phyloP scores from a whole-genome alignment of 2,888 invertebrate genomes.

The Neocrepidodera transversa region DNA sequence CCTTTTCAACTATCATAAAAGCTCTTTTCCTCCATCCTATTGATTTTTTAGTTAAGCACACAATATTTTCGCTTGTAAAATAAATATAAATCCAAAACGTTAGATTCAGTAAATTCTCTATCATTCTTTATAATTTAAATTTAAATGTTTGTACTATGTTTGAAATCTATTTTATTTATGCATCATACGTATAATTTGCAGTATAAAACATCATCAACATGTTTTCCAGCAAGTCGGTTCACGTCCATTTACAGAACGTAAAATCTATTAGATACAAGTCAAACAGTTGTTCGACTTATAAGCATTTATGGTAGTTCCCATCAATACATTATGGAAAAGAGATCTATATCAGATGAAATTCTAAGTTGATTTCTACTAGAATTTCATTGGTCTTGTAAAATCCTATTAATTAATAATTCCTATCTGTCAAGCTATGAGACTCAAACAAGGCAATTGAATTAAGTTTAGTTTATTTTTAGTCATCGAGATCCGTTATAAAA shows the following conservation, averaged over 20 bases:
- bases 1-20: no score
- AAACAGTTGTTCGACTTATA: constrained; percentile 14
- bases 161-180: no score
- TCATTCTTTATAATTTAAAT: no score
- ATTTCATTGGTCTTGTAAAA: constrained; percentile 17
- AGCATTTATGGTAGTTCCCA: constrained; percentile 24
- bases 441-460: constrained; percentile 20
- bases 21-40: no score
- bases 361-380: constrained; percentile 13
- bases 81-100: no score
- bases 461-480: constrained; percentile 7
- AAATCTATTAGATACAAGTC: constrained; percentile 5
- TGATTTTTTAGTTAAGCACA: no score
- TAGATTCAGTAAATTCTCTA: no score
- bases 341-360: constrained; percentile 22
- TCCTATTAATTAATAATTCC: constrained; percentile 23
- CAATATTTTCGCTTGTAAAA: no score
- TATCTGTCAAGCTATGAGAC: constrained; percentile 13
- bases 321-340: constrained; percentile 17
- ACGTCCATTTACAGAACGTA: not conserved
- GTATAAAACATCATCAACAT: no score
- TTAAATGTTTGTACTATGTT: no score
- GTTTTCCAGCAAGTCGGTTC: not conserved
- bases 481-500: not conserved
- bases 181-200: no score